Base-by-base conservation (phyloP, 2,888 invertebrate species). In the Homarus gammarus region DNA sequence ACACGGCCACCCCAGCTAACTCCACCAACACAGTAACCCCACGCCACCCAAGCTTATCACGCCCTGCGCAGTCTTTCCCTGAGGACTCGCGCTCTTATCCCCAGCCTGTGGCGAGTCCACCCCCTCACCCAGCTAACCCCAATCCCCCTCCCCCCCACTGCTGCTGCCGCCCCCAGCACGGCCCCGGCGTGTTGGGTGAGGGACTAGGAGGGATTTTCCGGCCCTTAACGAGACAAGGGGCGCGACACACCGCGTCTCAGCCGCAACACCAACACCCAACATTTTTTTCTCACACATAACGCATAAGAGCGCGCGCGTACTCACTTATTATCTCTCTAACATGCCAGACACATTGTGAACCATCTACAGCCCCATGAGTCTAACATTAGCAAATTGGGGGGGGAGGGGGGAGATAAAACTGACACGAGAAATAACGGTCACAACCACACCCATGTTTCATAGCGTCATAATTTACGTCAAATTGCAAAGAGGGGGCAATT, bases 151-250 rank as follows among this genome's bases (percentile, higher is more conserved):
- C 40, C 51, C 78, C 31, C 49, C 49, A 15, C 77, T 56, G 31
- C n/a, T n/a, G n/a, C n/a, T n/a, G n/a, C n/a, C n/a, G n/a, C n/a
- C 78, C 51, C n/a, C 77, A 44, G 27, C 77, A 44, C 49, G 8
- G 44, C 78, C 18, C 44, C n/a, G 31, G 40, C 82, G 44, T 82
- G 82, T 40, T 44, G 70, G 61, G 82, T 64, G 31, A 82, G 51
- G 83, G 83, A 72, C 83, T 84, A 73, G 56, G 31, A 73, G 68
- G 83, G 83, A 84, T 84, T 84, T 84, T 84, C 83, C 72, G 83
- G 83, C 72, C 83, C 83, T 84, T 84, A 84, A 84, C 83, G 73
- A 84, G 83, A 84, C 83, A 84, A 33, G 83, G 73, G 38, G 33
- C 72, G 38, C 72, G 49, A 73, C 73, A 84, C 70, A 40, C 51